Percentiles rank a stretch among this genome's conserved stretches.
Evolutionary conservation across 2,797 vertebrate genomes (phyloP).

Genomic region (Tokudaia muenninki): DNA sequence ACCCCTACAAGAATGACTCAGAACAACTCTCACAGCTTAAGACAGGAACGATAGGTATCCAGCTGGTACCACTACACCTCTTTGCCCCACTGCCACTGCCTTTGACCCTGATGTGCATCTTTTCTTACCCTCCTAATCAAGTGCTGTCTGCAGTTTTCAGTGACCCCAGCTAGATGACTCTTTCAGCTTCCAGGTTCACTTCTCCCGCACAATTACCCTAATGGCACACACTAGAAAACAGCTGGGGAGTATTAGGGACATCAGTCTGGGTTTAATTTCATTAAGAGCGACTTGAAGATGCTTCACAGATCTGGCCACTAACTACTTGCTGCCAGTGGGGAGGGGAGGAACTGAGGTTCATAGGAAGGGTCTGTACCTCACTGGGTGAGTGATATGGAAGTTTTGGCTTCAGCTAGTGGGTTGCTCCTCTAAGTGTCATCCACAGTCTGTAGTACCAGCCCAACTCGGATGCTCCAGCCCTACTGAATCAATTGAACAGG

Average conservation of each 20-base stretch:
- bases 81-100: not conserved
- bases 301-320: slow-evolving; percentile 63
- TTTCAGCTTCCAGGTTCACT: slow-evolving; percentile 59
- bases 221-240: slow-evolving; percentile 75
- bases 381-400: not conserved
- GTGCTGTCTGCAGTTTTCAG: slow-evolving; percentile 59
- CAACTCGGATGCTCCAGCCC: not conserved
- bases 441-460: not conserved
- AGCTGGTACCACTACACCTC: not conserved
- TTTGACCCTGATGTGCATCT: not conserved
- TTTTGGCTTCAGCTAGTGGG: not conserved
- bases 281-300: slow-evolving; percentile 71
- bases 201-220: slow-evolving; percentile 78
- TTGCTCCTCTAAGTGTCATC: not conserved
- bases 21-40: slow-evolving; percentile 12
- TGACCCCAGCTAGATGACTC: slow-evolving; percentile 53
- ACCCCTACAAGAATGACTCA: not conserved
- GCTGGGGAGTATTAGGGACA: slow-evolving; percentile 73
- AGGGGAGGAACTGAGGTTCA: slow-evolving; percentile 9
- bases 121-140: slow-evolving; percentile 39
- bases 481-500: not conserved
- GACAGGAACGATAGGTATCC: not conserved
- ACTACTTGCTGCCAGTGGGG: not conserved
- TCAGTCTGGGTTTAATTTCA: slow-evolving; percentile 78
- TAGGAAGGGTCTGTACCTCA: slow-evolving; percentile 23